Evolutionary conservation across 2,113 vertebrate species (phyloP), one percentile per base, ranked within the genome.

Genomic region (Alligator mississippiensis): DNA sequence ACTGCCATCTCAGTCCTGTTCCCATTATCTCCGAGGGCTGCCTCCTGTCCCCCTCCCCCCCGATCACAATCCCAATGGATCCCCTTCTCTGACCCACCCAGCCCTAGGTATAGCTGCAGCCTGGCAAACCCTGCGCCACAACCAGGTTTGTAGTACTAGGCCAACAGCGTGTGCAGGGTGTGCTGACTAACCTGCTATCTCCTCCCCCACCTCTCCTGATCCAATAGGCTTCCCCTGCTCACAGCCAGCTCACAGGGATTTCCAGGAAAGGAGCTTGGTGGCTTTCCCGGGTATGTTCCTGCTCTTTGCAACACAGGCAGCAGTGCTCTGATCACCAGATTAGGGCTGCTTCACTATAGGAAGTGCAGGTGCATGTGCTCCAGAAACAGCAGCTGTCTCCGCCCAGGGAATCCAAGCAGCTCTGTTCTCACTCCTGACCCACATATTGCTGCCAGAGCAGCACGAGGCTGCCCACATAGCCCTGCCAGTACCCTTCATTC

Each of bases 211-310:
- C 61, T 81, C 83, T 90, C 60, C 30, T 58, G 89, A 34, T 68
- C 77, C 82, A 85, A 21, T 54, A 38, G 55, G 47, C 55, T 30
- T 22, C 38, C 30, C 27, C 89, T 66, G 75, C 83, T 81, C 59
- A 27, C 58, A 19, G 62, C 81, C 68, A 81, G 89, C 83, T 90
- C 83, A 90, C 61, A 76, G 83, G 83, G 83, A 90, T 90, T 90
- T 70, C 83, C 89, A 77, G 82, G 77, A 62, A 81, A 81, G 83
- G 59, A 63, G 54, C 60, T 63, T 27, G 58, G 22, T 79, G 81
- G 88, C 78, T 85, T 90, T 85, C 89, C 83, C 61, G 61, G 77
- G 83, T 85, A 85, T 81, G 59, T 82, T 90, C 77, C 77, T 77
- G 60, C 54, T 85, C 60, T 76, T 77, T 66, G 78, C 68, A 81